These are phyloP conservation scores for Diprion similis DNA, from an alignment of 1,140 invertebrate species.

Conservation along the genomic window DNA sequence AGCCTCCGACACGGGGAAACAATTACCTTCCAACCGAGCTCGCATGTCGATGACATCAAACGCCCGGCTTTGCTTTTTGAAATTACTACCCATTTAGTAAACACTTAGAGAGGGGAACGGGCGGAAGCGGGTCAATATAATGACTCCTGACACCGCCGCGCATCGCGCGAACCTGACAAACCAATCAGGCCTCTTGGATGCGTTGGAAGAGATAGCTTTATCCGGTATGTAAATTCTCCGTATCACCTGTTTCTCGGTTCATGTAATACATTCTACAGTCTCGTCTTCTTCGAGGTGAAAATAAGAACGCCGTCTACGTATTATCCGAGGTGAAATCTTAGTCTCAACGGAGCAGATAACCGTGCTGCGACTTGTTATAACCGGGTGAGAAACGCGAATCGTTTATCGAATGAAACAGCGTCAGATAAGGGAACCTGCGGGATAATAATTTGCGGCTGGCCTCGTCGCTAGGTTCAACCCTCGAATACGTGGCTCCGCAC, in stretches of 20 bases:
- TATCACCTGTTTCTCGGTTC: not conserved
- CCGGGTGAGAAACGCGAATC: not conserved
- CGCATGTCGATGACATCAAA: slow-evolving; percentile 1
- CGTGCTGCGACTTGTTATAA: not conserved
- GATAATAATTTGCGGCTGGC: not conserved
- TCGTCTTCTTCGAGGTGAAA: not conserved
- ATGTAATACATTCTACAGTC: no score
- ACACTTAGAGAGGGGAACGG: not conserved
- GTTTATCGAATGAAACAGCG: not conserved
- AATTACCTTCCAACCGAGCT: not conserved
- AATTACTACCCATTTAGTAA: not conserved
- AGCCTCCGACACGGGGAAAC: not conserved
- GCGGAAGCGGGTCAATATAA: not conserved
- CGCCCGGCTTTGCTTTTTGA: not conserved
- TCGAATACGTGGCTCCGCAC: no score
- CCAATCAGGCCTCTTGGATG: not conserved
- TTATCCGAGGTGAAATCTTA: no score
- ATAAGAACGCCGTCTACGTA: not conserved
- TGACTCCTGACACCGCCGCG: not conserved
- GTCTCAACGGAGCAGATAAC: no score
- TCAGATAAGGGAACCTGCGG: not conserved
- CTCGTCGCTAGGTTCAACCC: no score
- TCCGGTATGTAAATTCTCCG: not conserved
- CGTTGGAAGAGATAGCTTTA: not conserved
- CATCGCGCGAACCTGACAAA: not conserved